phyloP scores from a whole-genome alignment of 2,797 vertebrate genomes.

The Micropoecilia bifurca region DNA sequence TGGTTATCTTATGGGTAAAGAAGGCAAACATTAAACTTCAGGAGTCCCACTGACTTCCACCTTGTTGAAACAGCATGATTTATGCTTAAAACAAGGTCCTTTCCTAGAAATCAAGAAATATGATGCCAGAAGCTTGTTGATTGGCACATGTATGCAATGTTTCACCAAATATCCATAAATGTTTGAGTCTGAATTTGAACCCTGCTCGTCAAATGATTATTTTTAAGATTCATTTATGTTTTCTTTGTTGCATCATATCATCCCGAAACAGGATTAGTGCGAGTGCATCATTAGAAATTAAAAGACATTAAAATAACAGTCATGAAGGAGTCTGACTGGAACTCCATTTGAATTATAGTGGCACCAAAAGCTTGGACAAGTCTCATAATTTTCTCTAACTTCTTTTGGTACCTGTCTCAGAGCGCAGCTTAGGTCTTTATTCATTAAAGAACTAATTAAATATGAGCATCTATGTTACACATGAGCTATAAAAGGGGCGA shows the following conservation, averaged over 20 bases:
- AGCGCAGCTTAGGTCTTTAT: neutral
- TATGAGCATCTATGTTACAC: conserved; percentile 45
- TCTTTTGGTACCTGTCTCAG: neutral
- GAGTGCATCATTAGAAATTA: neutral
- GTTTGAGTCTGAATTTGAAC: neutral
- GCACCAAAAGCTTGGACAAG: conserved; percentile 41
- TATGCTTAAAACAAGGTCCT: neutral
- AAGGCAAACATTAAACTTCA: neutral
- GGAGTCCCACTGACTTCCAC: neutral
- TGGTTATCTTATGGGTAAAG: neutral
- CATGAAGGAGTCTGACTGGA: neutral
- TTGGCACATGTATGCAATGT: neutral
- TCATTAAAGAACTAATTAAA: conserved; percentile 58
- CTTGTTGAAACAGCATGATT: neutral
- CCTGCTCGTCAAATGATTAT: neutral
- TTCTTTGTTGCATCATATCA: neutral
- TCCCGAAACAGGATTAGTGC: neutral
- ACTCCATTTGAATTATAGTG: neutral
- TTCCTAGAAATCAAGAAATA: neutral
- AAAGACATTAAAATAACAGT: neutral
- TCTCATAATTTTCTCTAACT: neutral
- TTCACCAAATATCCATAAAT: neutral
- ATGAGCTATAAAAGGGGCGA: conserved; percentile 26
- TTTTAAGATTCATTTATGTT: neutral
- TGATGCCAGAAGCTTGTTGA: neutral